phyloP scores from a whole-genome alignment of 2,888 invertebrate species.

The Teinopalpus imperialis region DNA sequence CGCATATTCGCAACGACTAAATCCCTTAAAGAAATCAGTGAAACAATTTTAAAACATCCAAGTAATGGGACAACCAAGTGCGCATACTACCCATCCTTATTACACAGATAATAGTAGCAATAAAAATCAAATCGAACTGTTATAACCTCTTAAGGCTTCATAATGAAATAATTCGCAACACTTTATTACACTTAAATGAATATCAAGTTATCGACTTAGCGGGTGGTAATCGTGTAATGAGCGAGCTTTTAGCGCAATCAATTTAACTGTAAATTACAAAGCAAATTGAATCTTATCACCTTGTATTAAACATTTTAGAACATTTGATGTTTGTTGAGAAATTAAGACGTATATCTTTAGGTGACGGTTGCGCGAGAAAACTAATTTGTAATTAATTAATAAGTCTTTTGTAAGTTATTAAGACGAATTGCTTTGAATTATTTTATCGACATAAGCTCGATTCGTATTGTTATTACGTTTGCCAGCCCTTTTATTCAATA shows the following conservation, averaged over 20 bases:
- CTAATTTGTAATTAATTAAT: slow-evolving; percentile 60
- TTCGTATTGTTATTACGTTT: too few relatives aligned
- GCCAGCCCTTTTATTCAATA: too few relatives aligned
- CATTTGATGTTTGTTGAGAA: slow-evolving; percentile 30
- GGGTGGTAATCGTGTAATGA: slow-evolving; percentile 67
- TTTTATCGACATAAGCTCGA: too few relatives aligned
- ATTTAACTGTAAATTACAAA: slow-evolving; percentile 30
- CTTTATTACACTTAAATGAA: slow-evolving; percentile 61
- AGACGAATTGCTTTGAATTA: slow-evolving; percentile 8
- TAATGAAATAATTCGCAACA: slow-evolving; percentile 71
- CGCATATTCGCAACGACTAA: neutral
- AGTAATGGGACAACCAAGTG: slow-evolving; percentile 31
- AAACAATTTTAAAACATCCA: slow-evolving; percentile 24
- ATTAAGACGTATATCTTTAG: slow-evolving; percentile 47
- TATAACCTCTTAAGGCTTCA: slow-evolving; percentile 37
- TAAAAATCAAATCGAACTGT: slow-evolving; percentile 46
- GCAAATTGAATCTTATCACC: slow-evolving; percentile 42
- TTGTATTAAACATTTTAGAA: slow-evolving; percentile 29
- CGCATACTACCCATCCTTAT: slow-evolving; percentile 31
- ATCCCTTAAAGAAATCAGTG: slow-evolving; percentile 5
- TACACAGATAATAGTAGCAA: slow-evolving; percentile 33
- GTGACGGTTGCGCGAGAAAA: slow-evolving; percentile 43
- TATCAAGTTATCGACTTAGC: slow-evolving; percentile 64
- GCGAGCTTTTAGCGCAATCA: slow-evolving; percentile 41
- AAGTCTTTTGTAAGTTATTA: slow-evolving; percentile 27